A percentile compares a stretch with the other conserved stretches of the same genome.
These are phyloP conservation scores for Caloenas nicobarica DNA, from an alignment of 2,113 vertebrate species.

Conservation along the genomic window DNA sequence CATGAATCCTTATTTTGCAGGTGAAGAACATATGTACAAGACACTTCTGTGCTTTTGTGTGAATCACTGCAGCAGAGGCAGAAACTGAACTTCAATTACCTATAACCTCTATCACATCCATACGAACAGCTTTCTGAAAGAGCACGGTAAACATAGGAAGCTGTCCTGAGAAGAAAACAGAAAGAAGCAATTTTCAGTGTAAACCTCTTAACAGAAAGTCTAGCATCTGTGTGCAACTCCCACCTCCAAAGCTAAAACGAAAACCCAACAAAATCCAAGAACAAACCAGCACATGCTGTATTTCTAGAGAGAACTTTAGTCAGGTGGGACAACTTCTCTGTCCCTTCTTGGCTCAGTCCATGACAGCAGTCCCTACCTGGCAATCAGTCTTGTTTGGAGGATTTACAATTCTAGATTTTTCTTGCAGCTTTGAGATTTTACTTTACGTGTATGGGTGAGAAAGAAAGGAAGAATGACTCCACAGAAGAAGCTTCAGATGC, in stretches of 20 bases:
- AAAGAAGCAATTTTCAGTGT: background rate
- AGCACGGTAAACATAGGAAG: background rate
- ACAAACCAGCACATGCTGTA: background rate
- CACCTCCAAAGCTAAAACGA: background rate
- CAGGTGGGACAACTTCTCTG: background rate
- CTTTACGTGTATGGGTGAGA: background rate
- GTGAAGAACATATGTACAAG: background rate
- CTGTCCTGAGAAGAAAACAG: background rate
- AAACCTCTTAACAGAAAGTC: background rate
- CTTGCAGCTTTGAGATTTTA: background rate
- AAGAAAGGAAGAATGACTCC: background rate
- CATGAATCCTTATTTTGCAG: background rate
- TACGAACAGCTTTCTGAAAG: background rate
- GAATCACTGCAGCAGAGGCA: background rate
- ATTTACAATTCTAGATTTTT: background rate
- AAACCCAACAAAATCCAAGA: background rate
- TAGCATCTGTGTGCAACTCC: background rate
- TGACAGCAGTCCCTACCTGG: background rate
- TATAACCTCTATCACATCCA: background rate
- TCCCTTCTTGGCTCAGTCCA: background rate
- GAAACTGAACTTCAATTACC: background rate
- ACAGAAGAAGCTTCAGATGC: background rate
- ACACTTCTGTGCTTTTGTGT: background rate
- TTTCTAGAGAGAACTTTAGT: background rate
- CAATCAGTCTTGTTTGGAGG: background rate